Evolutionary conservation across 37 sponge, comb jelly and placozoan species (phyloP), one percentile per base, ranked within the genome.

Genomic region (Chondrilla cf. caribensis): DNA sequence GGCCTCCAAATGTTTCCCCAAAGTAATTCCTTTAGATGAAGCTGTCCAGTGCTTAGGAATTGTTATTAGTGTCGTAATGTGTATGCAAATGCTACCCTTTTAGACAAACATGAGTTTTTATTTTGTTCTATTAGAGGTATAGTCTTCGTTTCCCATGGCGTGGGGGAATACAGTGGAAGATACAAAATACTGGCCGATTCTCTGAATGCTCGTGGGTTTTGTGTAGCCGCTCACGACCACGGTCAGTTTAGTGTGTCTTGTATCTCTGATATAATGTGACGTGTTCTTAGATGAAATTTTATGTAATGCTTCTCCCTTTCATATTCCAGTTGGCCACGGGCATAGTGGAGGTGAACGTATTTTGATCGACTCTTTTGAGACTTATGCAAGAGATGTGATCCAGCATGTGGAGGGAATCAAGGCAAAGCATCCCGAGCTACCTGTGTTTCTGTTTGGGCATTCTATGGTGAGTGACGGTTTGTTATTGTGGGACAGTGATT

Each of bases 241-340:
- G 92, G 92, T 92, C 43, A 19, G 58, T 43, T 25, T 78, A 25
- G 3, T 78, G 79, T 51, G 32, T 78, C 6, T 29, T 11, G 58
- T 54, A 18, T 40, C 3, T 78, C 18, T 43, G 55, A 78, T 3
- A 5, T 22, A 42, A 8, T 38, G 3, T 62, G 18, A 15, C 15
- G 29, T 62, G n/a, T n/a, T n/a, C n/a, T n/a, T n/a, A n/a, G n/a
- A n/a, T n/a, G n/a, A n/a, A n/a, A n/a, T n/a, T n/a, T 47, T 6
- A 47, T 6, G 51, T 14, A 11, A 7, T 62, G 6, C 29, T 9
- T 29, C 64, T 62, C 64, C 64, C 15, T 62, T 7, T 28, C 29
- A 7, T 28, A 29, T n/a, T 62, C 18, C 77, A 91, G 92, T 92
- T 83, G 92, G 92, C 26, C 89, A 92, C 79, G 92, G 92, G 18